Evolutionary conservation across 2,888 invertebrate species (phyloP).

Genomic region (Myopa testacea): DNA sequence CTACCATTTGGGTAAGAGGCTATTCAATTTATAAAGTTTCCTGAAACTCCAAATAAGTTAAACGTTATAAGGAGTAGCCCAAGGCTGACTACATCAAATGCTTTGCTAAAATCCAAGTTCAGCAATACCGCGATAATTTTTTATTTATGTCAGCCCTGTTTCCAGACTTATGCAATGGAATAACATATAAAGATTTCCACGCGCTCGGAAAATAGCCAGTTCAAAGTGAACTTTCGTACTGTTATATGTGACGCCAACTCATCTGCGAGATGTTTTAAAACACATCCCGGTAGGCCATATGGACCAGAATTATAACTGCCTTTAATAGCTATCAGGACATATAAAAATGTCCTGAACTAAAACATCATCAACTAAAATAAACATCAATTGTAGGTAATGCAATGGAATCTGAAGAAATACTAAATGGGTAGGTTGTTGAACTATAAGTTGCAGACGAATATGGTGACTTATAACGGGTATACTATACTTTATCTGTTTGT

Average conservation of each 20-base stretch:
- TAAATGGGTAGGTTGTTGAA: too few relatives aligned
- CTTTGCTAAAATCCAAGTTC: constrained; percentile 2
- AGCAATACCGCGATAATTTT: not conserved
- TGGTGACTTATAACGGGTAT: too few relatives aligned
- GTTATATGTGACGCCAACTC: not conserved
- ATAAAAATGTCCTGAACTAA: not conserved
- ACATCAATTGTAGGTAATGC: too few relatives aligned
- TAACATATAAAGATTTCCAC: not conserved
- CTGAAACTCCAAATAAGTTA: not conserved
- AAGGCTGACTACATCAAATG: not conserved
- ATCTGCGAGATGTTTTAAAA: not conserved
- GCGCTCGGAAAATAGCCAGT: not conserved
- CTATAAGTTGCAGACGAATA: too few relatives aligned
- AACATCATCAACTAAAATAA: too few relatives aligned
- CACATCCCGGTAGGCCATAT: too few relatives aligned
- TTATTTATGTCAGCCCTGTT: not conserved
- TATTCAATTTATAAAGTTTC: not conserved
- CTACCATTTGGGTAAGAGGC: not conserved
- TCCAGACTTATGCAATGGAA: constrained; percentile 5
- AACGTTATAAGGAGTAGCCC: not conserved
- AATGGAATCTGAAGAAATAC: not conserved
- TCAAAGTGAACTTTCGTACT: not conserved
- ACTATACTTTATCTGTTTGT: too few relatives aligned
- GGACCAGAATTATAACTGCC: not conserved
- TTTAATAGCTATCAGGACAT: not conserved